These are phyloP conservation scores for Chaetodon auriga DNA, from an alignment of 2,113 vertebrate species.

Conservation along the genomic window DNA sequence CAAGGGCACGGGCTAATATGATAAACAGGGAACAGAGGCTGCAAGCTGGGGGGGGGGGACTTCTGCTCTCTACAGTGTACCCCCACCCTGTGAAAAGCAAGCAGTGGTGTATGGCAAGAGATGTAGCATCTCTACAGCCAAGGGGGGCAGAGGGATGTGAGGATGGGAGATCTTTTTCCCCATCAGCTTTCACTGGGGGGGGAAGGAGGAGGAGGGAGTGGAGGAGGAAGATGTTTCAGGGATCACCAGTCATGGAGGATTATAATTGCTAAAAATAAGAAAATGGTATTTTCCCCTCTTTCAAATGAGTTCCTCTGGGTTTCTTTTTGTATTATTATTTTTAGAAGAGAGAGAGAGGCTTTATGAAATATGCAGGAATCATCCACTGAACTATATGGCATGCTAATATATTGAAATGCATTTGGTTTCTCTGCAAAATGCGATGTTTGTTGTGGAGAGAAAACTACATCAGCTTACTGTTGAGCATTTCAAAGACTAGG, in stretches of 20 bases:
- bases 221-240: conserved; percentile 46
- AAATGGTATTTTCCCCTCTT: conserved; percentile 64
- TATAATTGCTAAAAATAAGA: conserved; percentile 70
- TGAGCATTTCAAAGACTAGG: conserved; percentile 31
- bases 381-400: conserved; percentile 38
- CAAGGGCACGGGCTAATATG: conserved; percentile 78
- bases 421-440: conserved; percentile 33
- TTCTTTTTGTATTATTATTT: conserved; percentile 49
- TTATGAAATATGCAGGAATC: conserved; percentile 53
- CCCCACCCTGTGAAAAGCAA: conserved; percentile 37
- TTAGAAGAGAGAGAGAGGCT: conserved; percentile 33
- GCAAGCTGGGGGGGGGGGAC: conserved; percentile 27
- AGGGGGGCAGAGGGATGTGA: conserved; percentile 11
- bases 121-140: conserved; percentile 2
- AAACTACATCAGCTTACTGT: conserved; percentile 42
- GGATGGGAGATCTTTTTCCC: conserved; percentile 39
- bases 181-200: conserved; percentile 29
- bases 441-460: conserved; percentile 27
- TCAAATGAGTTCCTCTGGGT: conserved; percentile 66
- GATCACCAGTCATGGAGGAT: conserved; percentile 73
- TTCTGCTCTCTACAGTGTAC: conserved; percentile 45
- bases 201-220: conserved; percentile 15
- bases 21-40: conserved; percentile 73
- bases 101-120: conserved; percentile 28
- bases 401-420: conserved; percentile 50